A percentile compares a stretch with the other conserved stretches of the same genome.
Evolutionary conservation across 2,113 vertebrate species (phyloP).

Genomic region (Chamaea fasciata): DNA sequence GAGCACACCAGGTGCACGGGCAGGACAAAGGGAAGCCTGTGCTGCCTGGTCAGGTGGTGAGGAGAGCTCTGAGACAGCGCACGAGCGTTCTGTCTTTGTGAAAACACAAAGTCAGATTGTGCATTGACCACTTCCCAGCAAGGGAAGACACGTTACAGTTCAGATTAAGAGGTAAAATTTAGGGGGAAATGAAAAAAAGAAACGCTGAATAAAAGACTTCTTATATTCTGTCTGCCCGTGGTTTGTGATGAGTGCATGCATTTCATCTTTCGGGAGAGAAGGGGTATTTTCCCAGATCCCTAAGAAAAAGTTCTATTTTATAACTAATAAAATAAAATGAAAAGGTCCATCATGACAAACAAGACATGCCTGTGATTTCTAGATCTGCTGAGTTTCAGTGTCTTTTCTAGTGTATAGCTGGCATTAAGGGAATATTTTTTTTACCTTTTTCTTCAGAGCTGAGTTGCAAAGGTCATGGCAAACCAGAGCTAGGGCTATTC

Average conservation of each 20-base stretch:
- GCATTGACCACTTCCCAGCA: neutral
- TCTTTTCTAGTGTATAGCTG: neutral
- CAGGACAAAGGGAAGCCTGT: slow-evolving; percentile 17
- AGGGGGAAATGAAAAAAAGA: neutral
- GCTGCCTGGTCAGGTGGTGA: neutral
- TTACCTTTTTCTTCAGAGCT: slow-evolving; percentile 22
- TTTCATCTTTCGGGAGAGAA: neutral
- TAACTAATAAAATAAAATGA: slow-evolving; percentile 17
- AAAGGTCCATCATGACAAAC: neutral
- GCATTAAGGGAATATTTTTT: slow-evolving; percentile 36
- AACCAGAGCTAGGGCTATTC: slow-evolving; percentile 28
- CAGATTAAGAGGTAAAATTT: neutral
- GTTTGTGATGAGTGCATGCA: neutral
- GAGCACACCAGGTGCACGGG: neutral
- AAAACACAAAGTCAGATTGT: neutral
- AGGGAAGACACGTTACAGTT: neutral
- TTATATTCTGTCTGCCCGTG: neutral
- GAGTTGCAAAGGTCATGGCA: slow-evolving; percentile 25
- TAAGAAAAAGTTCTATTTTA: neutral
- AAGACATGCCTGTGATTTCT: neutral
- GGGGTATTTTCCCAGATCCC: neutral
- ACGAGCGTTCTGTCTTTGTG: neutral
- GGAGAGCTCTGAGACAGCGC: neutral
- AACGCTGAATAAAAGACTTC: neutral
- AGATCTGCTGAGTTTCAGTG: neutral